A percentile compares a stretch with the other conserved stretches of the same genome.
Evolutionary conservation across 2,113 vertebrate genomes (phyloP).

Genomic region (Silurus meridionalis): DNA sequence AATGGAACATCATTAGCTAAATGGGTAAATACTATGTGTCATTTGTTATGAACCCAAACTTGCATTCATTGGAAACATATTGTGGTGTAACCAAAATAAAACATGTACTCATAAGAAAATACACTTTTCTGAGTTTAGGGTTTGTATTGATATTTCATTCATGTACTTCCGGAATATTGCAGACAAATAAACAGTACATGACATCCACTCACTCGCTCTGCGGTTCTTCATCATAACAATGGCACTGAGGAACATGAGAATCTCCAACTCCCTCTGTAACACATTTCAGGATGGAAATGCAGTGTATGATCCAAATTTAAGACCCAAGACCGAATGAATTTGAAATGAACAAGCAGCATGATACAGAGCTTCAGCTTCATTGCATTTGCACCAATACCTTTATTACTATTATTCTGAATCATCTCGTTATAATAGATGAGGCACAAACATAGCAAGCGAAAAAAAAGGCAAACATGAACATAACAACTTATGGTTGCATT

Average conservation of each 20-base stretch:
- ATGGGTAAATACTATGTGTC: neutral
- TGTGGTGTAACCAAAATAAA: neutral
- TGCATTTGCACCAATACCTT: neutral
- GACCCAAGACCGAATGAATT: neutral
- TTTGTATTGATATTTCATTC: neutral
- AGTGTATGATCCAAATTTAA: neutral
- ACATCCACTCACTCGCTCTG: constrained; percentile 82
- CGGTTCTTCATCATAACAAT: constrained; percentile 99
- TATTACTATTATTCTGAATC: neutral
- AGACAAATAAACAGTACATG: neutral
- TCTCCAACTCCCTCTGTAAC: constrained; percentile 89
- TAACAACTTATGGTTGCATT: neutral
- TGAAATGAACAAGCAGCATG: neutral
- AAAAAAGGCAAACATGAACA: neutral
- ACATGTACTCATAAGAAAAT: neutral
- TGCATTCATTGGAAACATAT: neutral
- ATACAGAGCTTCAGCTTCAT: neutral
- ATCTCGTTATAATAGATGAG: neutral
- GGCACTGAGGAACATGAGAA: constrained; percentile 95
- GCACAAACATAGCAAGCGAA: neutral
- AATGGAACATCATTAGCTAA: neutral
- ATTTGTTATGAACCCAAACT: neutral
- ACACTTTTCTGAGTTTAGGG: neutral
- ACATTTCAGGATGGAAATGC: neutral
- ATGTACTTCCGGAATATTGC: neutral